These are phyloP conservation scores for Mionectes macconnelli DNA, from an alignment of 2,113 vertebrate species.

Conservation along the genomic window DNA sequence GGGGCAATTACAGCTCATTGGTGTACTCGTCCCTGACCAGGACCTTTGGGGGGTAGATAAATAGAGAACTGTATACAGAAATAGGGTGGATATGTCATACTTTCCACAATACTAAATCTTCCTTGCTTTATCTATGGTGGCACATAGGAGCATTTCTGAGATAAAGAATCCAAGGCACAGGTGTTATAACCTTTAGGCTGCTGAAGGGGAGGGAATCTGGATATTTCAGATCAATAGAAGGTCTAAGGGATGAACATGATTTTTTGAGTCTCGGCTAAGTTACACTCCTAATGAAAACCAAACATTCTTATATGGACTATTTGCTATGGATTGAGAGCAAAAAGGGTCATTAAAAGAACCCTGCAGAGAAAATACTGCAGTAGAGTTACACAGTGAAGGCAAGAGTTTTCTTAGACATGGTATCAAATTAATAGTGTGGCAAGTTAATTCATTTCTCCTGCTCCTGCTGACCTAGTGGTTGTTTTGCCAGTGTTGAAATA, in stretches of 20 bases:
- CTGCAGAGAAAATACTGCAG: background rate
- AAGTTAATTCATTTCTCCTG: background rate
- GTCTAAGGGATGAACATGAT: background rate
- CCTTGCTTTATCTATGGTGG: background rate
- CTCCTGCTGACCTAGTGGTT: background rate
- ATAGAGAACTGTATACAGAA: background rate
- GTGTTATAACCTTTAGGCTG: background rate
- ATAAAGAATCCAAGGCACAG: background rate
- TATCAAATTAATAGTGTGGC: background rate
- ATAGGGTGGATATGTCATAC: background rate
- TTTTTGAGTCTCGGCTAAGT: background rate
- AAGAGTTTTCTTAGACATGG: background rate
- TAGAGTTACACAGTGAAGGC: background rate
- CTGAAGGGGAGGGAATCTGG: background rate
- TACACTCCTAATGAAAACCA: background rate
- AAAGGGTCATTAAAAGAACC: background rate
- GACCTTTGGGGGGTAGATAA: accelerated
- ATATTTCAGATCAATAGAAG: background rate
- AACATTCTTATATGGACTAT: background rate
- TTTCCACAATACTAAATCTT: background rate
- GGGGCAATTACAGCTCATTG: background rate
- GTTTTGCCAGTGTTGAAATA: background rate
- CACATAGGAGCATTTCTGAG: background rate
- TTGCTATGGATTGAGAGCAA: background rate
- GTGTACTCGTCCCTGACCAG: background rate